A percentile compares a stretch with the other conserved stretches of the same genome.
These are phyloP conservation scores for Hylomyscus alleni DNA, from an alignment of 2,797 vertebrate species.

Conservation along the genomic window DNA sequence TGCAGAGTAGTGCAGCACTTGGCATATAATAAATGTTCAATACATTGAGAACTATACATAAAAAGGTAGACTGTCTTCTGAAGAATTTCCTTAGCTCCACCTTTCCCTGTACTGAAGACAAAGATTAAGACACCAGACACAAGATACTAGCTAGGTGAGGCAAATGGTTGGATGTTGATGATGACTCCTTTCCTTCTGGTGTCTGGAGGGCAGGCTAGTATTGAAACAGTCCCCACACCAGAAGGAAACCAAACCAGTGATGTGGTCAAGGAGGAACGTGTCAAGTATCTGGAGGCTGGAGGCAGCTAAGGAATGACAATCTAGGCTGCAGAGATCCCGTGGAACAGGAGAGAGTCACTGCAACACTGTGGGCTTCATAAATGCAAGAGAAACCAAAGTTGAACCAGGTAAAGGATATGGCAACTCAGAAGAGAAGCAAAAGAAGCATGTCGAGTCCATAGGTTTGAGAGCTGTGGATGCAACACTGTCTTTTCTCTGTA, in stretches of 20 bases:
- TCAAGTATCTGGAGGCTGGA: neutral
- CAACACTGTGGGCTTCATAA: neutral
- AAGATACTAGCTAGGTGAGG: neutral
- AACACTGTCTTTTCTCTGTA: conserved; percentile 51
- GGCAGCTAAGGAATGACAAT: neutral
- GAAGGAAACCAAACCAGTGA: conserved; percentile 30
- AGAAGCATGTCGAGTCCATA: neutral
- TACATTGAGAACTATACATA: conserved; percentile 24
- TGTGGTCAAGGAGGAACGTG: neutral
- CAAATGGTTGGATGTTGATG: neutral
- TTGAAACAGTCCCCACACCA: neutral
- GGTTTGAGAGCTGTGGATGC: neutral
- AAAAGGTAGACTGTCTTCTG: conserved; percentile 19
- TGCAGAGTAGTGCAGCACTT: neutral
- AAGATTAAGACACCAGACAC: neutral
- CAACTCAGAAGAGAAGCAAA: conserved; percentile 48
- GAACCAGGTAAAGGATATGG: neutral
- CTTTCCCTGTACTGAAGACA: conserved; percentile 18
- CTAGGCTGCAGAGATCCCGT: neutral
- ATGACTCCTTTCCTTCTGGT: conserved; percentile 25
- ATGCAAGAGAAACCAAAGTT: conserved; percentile 12
- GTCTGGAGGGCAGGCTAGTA: neutral
- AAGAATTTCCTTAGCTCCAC: neutral
- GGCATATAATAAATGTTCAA: neutral
- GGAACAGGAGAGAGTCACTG: neutral